Evolutionary conservation across 2,888 invertebrate species (phyloP), one percentile per base, ranked within the genome.

Genomic region (Deilephila porcellus): DNA sequence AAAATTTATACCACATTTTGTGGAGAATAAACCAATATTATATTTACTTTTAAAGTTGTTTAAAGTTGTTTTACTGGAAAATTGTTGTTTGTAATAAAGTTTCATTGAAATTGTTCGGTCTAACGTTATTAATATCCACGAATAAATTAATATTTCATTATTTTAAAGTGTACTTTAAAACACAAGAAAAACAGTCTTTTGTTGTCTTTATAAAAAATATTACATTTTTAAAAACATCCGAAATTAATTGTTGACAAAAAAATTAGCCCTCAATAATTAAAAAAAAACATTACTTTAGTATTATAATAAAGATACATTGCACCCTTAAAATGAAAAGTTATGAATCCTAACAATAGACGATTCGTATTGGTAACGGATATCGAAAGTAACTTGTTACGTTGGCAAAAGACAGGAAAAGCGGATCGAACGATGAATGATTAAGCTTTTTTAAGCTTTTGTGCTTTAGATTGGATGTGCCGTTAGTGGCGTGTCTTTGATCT

Each of bases 401-500:
- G 25, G n/a, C 14, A 32, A 52, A 59, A 73, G 52, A 62, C 62
- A 52, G 53, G 70, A 60, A 37, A 60, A 71, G 60, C 45, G 20
- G 20, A 64, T 32, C 32, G 62, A 52, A 83, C 77, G 76, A 71
- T 79, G 73, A 76, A 74, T 76, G 74, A 77, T 81, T 82, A 83
- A 76, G 76, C 80, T 82, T 85, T 82, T 85, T 78, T 79, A 20
- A 71, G 53, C 77, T 77, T 80, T 80, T 80, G 76, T 74, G 63
- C 34, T 64, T 67, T 67, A 52, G 45, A 67, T 75, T 79, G 75
- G 72, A 77, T 78, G 63, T 78, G 77, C 85, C 83, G 87, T 86
- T 84, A 85, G 74, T 77, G 75, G 73, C 29, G 37, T 70, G 32
- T 73, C 76, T 76, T 83, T 88, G 86, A 85, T 82, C 82, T 85